A percentile compares a stretch with the other conserved stretches of the same genome.
Conservation (phyloP, 2,797 vertebrate species). For the Cyclopterus lumpus region DNA sequence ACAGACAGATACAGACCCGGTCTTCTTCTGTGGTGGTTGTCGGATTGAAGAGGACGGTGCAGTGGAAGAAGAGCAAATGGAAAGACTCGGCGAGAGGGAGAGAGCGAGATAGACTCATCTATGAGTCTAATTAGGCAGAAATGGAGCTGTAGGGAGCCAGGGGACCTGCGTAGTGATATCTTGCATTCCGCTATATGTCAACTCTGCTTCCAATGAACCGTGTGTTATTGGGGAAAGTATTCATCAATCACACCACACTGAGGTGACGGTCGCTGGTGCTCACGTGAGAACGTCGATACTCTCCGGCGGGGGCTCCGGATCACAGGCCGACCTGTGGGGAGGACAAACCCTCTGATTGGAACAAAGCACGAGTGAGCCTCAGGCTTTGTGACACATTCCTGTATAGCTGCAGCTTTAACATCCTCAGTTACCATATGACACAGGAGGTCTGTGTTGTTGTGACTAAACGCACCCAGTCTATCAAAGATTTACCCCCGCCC, state of each 20-base stretch:
- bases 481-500: conserved; percentile 44
- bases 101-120: conserved; percentile 40
- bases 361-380: background rate
- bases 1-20: background rate
- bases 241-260: conserved; percentile 60
- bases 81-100: conserved; percentile 17
- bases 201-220: conserved; percentile 72
- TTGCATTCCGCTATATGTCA: conserved; percentile 64
- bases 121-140: conserved; percentile 65
- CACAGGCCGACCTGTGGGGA: conserved; percentile 19
- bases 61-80: background rate
- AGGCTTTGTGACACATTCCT: background rate
- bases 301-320: conserved; percentile 29
- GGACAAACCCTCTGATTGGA: conserved; percentile 24
- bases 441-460: conserved; percentile 10
- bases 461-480: conserved; percentile 33
- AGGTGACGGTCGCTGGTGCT: conserved; percentile 53
- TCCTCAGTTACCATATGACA: conserved; percentile 2
- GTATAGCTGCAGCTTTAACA: conserved; percentile 1
- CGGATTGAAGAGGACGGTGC: conserved; percentile 2
- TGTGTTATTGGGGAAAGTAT: conserved; percentile 59
- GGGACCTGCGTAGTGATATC: conserved; percentile 46
- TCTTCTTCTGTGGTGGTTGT: conserved; percentile 2
- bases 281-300: conserved; percentile 35
- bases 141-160: conserved; percentile 42